Evolutionary conservation across 2,113 vertebrate species (phyloP).

Genomic region (Crotalus helleri): DNA sequence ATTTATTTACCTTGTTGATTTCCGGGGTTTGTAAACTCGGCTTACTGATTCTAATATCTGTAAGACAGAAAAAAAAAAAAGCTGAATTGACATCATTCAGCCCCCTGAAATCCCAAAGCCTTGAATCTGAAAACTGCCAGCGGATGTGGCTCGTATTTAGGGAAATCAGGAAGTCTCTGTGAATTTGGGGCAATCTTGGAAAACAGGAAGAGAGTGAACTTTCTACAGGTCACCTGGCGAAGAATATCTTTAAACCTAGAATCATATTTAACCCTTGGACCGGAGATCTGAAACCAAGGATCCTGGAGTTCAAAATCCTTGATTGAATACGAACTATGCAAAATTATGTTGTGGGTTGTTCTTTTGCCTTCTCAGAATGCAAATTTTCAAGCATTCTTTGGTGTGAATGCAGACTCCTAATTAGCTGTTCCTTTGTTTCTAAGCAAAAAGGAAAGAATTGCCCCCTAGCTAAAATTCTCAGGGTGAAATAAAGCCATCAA

Average conservation of each 20-base stretch:
- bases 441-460: background rate
- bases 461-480: background rate
- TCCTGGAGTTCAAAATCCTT: background rate
- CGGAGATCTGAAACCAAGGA: background rate
- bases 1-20: slow-evolving; percentile 64
- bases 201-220: background rate
- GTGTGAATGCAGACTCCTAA: too few species aligned
- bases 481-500: background rate
- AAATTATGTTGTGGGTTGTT: background rate
- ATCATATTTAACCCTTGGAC: background rate
- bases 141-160: background rate
- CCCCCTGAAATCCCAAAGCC: background rate
- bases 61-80: slow-evolving; percentile 22
- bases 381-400: background rate
- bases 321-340: background rate
- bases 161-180: background rate
- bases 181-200: background rate
- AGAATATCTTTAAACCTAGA: background rate
- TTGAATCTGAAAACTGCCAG: background rate
- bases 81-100: background rate
- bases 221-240: background rate
- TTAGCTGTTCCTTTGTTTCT: background rate
- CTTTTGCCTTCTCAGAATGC: background rate
- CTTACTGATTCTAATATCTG: slow-evolving; percentile 42
- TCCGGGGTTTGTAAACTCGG: slow-evolving; percentile 39